phyloP scores from a whole-genome alignment of 2,797 vertebrate genomes.

The Malacoraja senta region DNA sequence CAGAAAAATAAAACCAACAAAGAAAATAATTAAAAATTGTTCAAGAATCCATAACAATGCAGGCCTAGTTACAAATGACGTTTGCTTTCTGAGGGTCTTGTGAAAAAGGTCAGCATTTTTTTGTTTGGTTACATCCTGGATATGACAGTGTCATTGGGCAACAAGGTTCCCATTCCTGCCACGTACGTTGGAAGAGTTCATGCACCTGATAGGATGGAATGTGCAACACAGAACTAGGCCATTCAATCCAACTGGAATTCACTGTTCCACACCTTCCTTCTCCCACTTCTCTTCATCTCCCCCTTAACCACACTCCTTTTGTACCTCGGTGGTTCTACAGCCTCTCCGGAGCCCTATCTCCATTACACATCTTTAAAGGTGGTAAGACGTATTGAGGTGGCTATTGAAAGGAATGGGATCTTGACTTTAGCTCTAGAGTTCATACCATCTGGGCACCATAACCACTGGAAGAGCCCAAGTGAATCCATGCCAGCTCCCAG shows the following conservation, averaged over 20 bases:
- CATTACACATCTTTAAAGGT: not conserved
- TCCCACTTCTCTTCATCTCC: not conserved
- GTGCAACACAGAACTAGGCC: not conserved
- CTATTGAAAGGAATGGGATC: too few relatives aligned
- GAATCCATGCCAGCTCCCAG: too few relatives aligned
- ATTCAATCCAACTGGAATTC: not conserved
- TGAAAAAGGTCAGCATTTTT: not conserved
- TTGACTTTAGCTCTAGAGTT: too few relatives aligned
- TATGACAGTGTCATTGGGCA: not conserved
- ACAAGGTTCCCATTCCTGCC: not conserved
- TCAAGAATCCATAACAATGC: not conserved
- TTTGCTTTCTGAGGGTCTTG: not conserved
- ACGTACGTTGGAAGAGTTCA: not conserved
- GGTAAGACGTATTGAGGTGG: too few relatives aligned
- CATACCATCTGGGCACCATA: too few relatives aligned
- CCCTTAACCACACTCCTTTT: not conserved
- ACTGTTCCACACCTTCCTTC: not conserved
- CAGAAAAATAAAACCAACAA: not conserved
- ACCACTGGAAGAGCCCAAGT: too few relatives aligned
- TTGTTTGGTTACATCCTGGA: not conserved
- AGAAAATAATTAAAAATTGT: not conserved
- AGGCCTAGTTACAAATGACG: not conserved
- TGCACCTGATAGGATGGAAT: not conserved
- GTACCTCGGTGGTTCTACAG: not conserved
- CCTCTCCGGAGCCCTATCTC: not conserved